These are phyloP conservation scores for Thera britannica DNA, from an alignment of 2,888 invertebrate genomes.

Conservation along the genomic window DNA sequence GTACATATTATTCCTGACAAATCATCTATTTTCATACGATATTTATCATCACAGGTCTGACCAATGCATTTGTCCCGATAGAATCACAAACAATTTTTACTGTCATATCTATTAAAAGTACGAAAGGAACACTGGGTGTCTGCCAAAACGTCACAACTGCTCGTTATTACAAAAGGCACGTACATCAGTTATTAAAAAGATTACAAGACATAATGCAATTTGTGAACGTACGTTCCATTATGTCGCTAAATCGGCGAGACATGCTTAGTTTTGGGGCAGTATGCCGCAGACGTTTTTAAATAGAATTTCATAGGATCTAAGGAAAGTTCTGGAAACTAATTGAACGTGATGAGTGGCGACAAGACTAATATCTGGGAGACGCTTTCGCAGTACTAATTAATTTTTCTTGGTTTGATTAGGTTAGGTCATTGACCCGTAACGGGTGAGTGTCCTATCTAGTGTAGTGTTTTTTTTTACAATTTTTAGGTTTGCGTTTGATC, in stretches of 20 bases:
- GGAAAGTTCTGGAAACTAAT: slow-evolving; percentile 1
- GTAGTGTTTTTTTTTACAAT: no score
- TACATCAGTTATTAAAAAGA: slow-evolving; percentile 40
- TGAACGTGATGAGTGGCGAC: slow-evolving; percentile 3
- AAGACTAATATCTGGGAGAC: not conserved
- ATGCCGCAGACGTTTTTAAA: slow-evolving; percentile 14
- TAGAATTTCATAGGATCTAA: slow-evolving; percentile 18
- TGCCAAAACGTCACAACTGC: slow-evolving; percentile 53
- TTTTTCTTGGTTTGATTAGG: not conserved
- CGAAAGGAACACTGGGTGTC: slow-evolving; percentile 46
- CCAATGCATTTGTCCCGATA: slow-evolving; percentile 24
- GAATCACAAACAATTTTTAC: slow-evolving; percentile 36
- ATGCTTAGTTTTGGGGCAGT: slow-evolving; percentile 16
- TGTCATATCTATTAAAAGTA: slow-evolving; percentile 42
- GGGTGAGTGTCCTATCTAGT: no score
- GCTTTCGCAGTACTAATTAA: not conserved
- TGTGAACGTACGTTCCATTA: slow-evolving; percentile 10
- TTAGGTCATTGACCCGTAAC: not conserved
- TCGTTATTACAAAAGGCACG: slow-evolving; percentile 39
- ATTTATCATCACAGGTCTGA: slow-evolving; percentile 17
- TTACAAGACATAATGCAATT: slow-evolving; percentile 43
- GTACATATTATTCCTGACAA: not conserved
- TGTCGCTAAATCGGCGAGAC: slow-evolving; percentile 5
- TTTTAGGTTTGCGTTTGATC: no score
- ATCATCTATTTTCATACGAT: slow-evolving; percentile 2